Conservation (phyloP, 37 sponge, comb jelly and placozoan species). For the Spongilla lacustris region DNA sequence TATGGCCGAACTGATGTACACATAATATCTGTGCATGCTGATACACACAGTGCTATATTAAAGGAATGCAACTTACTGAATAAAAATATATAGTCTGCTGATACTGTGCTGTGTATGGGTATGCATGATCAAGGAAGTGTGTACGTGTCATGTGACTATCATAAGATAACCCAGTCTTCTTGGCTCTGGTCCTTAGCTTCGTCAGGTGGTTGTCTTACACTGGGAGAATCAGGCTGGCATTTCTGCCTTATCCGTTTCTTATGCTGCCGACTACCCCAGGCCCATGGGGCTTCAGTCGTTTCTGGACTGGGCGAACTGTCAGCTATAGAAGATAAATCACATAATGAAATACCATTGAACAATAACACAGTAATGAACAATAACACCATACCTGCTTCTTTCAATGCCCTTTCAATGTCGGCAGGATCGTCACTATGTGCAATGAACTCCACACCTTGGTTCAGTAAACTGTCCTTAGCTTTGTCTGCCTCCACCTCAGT, state of each 20-base stretch:
- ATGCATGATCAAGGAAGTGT: not conserved
- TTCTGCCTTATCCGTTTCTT: not conserved
- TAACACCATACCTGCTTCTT: not conserved
- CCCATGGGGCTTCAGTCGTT: not conserved
- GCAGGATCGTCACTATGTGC: not conserved
- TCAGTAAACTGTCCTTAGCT: not conserved
- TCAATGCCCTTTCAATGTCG: not conserved
- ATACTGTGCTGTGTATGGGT: slow-evolving; percentile 2
- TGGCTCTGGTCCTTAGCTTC: not conserved
- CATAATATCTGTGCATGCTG: slow-evolving; percentile 33
- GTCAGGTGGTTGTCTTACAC: not conserved
- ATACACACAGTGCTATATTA: not conserved
- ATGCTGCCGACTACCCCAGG: not conserved
- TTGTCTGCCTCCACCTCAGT: not conserved
- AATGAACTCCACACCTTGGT: not conserved
- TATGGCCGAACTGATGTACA: slow-evolving; percentile 89
- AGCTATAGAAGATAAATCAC: not conserved
- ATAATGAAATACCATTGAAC: not conserved
- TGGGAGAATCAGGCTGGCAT: not conserved
- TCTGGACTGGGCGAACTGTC: not conserved
- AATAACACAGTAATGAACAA: not conserved
- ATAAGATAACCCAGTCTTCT: not conserved
- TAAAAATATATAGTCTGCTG: not conserved
- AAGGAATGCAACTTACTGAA: not conserved
- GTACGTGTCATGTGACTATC: slow-evolving; percentile 7